Percentiles rank a stretch among this genome's conserved stretches.
Conservation (phyloP, 2,888 invertebrate genomes). For the Meandrusa payeni region DNA sequence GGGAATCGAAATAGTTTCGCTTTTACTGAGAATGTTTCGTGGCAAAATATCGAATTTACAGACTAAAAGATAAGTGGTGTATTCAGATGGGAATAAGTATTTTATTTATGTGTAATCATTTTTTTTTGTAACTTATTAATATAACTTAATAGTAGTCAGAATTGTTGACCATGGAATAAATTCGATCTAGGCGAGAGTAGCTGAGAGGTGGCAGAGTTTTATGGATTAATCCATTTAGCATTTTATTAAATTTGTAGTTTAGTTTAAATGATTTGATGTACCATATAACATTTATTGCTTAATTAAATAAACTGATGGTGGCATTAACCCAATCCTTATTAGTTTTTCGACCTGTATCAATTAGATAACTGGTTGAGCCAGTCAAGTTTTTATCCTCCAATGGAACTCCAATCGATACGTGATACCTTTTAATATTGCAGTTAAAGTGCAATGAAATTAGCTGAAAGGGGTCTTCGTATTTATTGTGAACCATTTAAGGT, state of each 20-base stretch:
- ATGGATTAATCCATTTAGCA: too few relatives aligned
- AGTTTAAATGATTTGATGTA: too few relatives aligned
- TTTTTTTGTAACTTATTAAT: too few relatives aligned
- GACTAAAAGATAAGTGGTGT: too few relatives aligned
- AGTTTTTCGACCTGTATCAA: constrained; percentile 51
- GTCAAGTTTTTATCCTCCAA: constrained; percentile 36
- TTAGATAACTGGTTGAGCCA: constrained; percentile 37
- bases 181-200: too few relatives aligned
- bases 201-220: too few relatives aligned
- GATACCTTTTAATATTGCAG: constrained; percentile 35
- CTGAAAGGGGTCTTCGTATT: constrained; percentile 27
- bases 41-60: too few relatives aligned
- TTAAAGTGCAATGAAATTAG: constrained; percentile 48
- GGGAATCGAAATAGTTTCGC: constrained; percentile 33
- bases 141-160: too few relatives aligned
- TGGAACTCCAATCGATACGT: constrained; percentile 43
- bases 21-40: constrained; percentile 36
- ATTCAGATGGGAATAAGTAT: too few relatives aligned
- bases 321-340: constrained; percentile 31
- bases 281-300: constrained; percentile 2
- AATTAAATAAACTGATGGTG: constrained; percentile 10
- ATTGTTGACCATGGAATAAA: too few relatives aligned
- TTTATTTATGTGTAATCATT: too few relatives aligned
- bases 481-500: constrained; percentile 19
- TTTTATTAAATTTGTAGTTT: too few relatives aligned